Percentiles rank a stretch among this genome's conserved stretches.
phyloP scores from a whole-genome alignment of 2,113 vertebrate species.

The Brienomyrus longianalis region DNA sequence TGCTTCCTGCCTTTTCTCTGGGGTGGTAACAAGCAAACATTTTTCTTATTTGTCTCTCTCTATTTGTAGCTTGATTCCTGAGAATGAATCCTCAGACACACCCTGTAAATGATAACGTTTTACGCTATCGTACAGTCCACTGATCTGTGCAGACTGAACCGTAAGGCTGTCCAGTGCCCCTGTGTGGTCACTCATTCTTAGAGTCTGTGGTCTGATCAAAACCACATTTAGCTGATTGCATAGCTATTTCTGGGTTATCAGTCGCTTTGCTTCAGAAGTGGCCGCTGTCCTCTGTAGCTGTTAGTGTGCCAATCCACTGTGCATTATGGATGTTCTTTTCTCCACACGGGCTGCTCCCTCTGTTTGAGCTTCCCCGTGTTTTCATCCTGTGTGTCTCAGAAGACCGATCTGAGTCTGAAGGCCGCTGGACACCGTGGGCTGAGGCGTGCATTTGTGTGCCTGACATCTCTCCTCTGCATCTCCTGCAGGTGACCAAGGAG shows the following conservation, averaged over 20 bases:
- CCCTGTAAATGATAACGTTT: not conserved
- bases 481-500: slow-evolving; percentile 77
- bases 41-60: not conserved
- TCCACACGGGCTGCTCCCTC: not conserved
- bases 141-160: not conserved
- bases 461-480: not conserved
- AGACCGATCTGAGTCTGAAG: not conserved
- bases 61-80: not conserved
- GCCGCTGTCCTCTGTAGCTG: not conserved
- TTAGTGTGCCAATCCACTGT: not conserved
- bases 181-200: not conserved
- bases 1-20: not conserved
- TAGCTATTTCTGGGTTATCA: not conserved
- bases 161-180: not conserved
- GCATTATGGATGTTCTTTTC: not conserved
- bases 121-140: not conserved
- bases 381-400: not conserved
- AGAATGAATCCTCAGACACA: not conserved
- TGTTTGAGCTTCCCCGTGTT: not conserved
- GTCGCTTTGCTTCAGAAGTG: not conserved
- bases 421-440: not conserved
- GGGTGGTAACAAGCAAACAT: not conserved
- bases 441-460: not conserved
- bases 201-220: not conserved
- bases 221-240: not conserved